Evolutionary conservation across 2,797 vertebrate species (phyloP).

Genomic region (Micropoecilia bifurca): DNA sequence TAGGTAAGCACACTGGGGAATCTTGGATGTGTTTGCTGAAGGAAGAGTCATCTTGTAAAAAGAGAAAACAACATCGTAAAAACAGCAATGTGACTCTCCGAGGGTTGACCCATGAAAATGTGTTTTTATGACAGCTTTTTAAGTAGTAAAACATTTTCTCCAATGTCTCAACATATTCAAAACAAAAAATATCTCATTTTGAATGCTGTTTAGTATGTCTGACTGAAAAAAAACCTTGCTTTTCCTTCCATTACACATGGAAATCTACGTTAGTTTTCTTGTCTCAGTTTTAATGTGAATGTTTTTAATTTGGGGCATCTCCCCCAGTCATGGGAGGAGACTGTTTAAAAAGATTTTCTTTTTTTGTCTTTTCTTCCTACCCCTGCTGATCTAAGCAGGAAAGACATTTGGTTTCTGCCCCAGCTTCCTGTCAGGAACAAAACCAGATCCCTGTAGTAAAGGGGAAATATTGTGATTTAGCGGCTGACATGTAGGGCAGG

Average conservation of each 20-base stretch:
- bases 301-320: conserved; percentile 62
- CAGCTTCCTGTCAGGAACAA: conserved; percentile 80
- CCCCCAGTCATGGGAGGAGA: conserved; percentile 62
- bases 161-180: neutral
- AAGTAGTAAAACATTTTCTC: neutral
- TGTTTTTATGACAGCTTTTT: neutral
- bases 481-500: conserved; percentile 19
- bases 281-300: conserved; percentile 32
- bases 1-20: conserved; percentile 32
- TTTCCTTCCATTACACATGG: neutral
- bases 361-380: conserved; percentile 43
- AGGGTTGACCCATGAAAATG: neutral
- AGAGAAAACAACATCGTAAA: conserved; percentile 5
- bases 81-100: neutral
- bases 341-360: conserved; percentile 32
- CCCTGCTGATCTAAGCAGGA: conserved; percentile 83
- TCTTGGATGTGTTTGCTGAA: conserved; percentile 12
- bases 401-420: conserved; percentile 76
- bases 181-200: conserved; percentile 20
- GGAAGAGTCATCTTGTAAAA: conserved; percentile 20
- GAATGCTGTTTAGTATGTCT: neutral
- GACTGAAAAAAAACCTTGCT: neutral
- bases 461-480: conserved; percentile 43
- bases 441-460: conserved; percentile 55
- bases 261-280: neutral